These are phyloP conservation scores for Dallia pectoralis DNA, from an alignment of 2,797 vertebrate species.

Conservation along the genomic window DNA sequence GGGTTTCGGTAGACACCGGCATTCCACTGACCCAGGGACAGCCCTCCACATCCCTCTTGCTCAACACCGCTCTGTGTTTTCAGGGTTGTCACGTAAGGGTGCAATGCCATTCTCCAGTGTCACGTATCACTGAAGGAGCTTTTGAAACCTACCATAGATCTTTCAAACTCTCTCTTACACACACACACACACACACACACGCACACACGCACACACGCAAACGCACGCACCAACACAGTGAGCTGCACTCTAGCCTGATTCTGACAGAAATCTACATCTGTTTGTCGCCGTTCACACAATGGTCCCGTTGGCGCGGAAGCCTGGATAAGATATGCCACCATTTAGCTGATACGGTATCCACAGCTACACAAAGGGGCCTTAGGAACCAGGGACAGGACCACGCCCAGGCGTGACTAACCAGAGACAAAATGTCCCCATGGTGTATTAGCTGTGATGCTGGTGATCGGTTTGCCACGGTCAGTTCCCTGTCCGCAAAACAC, in stretches of 20 bases:
- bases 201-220: conserved; percentile 5
- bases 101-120: conserved; percentile 32
- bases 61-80: conserved; percentile 28
- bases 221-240: conserved; percentile 1
- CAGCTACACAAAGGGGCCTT: conserved; percentile 30
- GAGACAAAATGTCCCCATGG: conserved; percentile 51
- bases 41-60: conserved; percentile 21
- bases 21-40: neutral
- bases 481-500: neutral
- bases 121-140: conserved; percentile 20
- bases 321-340: conserved; percentile 70
- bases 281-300: conserved; percentile 64
- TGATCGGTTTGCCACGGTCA: conserved; percentile 5
- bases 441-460: conserved; percentile 42
- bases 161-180: conserved; percentile 5
- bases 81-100: conserved; percentile 40
- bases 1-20: neutral
- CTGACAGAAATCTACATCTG: conserved; percentile 38
- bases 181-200: conserved; percentile 8
- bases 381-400: neutral
- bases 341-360: conserved; percentile 64
- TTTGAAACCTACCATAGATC: neutral
- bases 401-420: conserved; percentile 56
- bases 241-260: conserved; percentile 26
- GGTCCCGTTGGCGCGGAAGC: conserved; percentile 57